A percentile compares a stretch with the other conserved stretches of the same genome.
phyloP scores from a whole-genome alignment of 1,140 invertebrate species.

The Acromyrmex echinatior region DNA sequence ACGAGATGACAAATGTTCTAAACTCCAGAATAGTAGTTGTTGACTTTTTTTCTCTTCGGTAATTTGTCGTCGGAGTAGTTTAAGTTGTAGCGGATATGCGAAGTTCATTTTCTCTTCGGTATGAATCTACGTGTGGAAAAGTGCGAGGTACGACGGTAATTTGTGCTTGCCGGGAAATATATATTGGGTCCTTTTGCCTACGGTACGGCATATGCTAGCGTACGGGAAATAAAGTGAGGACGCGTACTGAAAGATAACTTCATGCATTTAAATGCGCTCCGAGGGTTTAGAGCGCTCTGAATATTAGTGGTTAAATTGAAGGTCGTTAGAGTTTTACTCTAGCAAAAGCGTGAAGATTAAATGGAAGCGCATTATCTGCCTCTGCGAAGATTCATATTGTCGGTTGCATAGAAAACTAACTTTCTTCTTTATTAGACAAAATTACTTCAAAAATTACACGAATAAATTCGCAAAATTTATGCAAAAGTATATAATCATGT shows the following conservation, averaged over 20 bases:
- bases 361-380: slow-evolving; percentile 18
- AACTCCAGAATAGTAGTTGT: not conserved
- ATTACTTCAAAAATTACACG: not conserved
- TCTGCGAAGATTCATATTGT: not conserved
- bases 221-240: slow-evolving; percentile 48
- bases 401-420: not conserved
- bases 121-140: slow-evolving; percentile 21
- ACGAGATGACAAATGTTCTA: not conserved
- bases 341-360: slow-evolving; percentile 53
- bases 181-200: slow-evolving; percentile 39
- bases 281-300: slow-evolving; percentile 46
- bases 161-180: slow-evolving; percentile 43
- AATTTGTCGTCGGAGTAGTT: slow-evolving; percentile 36
- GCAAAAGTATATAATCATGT: not conserved
- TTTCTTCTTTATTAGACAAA: slow-evolving; percentile 2
- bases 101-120: slow-evolving; percentile 3
- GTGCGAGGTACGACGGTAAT: slow-evolving; percentile 24
- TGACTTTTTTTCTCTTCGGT: not conserved
- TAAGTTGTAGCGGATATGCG: slow-evolving; percentile 16
- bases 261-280: slow-evolving; percentile 57
- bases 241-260: slow-evolving; percentile 51
- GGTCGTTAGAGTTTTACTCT: slow-evolving; percentile 47
- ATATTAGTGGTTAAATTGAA: slow-evolving; percentile 59
- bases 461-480: not conserved
- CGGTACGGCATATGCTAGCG: not conserved